Evolutionary conservation across 1,140 invertebrate species (phyloP).

Genomic region (Semibalanus balanoides): DNA sequence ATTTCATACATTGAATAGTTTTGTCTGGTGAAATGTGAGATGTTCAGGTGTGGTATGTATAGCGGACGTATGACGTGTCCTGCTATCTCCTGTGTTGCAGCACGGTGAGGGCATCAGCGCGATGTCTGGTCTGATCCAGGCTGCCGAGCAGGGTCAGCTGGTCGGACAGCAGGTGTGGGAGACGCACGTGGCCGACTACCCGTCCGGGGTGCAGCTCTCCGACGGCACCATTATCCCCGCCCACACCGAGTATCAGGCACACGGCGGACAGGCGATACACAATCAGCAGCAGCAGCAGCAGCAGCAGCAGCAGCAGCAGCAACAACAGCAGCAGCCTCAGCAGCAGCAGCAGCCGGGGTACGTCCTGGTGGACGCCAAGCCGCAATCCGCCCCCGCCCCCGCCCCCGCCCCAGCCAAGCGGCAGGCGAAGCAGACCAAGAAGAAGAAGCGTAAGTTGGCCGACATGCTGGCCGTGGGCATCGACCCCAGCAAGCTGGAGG

Average conservation of each 20-base stretch:
- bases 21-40: too few relatives aligned
- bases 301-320: too few relatives aligned
- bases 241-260: not conserved
- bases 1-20: too few relatives aligned
- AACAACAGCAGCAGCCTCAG: conserved; percentile 9
- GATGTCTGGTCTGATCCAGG: not conserved
- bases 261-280: conserved; percentile 2
- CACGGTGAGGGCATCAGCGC: not conserved
- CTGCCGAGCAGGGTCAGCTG: conserved; percentile 4
- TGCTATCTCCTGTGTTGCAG: not conserved
- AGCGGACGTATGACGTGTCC: too few relatives aligned
- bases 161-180: conserved; percentile 7
- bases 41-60: too few relatives aligned
- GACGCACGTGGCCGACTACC: conserved; percentile 6
- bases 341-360: conserved; percentile 12
- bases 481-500: conserved; percentile 38
- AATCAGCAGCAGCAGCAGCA: conserved; percentile 4
- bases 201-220: conserved; percentile 6
- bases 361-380: not conserved
- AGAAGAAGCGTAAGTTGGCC: conserved; percentile 34
- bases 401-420: conserved; percentile 22
- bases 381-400: conserved; percentile 20
- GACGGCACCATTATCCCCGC: not conserved
- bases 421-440: conserved; percentile 26
- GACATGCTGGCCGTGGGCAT: conserved; percentile 34